Conservation (phyloP, 2,113 vertebrate genomes). For the Oryzias celebensis region DNA sequence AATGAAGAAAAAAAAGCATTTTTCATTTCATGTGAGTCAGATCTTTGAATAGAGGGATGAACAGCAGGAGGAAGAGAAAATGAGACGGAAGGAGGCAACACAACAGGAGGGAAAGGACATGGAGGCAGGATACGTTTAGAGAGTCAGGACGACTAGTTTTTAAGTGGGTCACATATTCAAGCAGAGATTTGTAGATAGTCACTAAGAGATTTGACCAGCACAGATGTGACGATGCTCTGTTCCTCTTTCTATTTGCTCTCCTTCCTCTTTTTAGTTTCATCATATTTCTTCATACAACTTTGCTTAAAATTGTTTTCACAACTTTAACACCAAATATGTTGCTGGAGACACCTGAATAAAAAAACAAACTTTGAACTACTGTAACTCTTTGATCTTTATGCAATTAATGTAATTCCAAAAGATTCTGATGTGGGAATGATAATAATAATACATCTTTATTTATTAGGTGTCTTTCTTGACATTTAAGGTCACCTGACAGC, state of each 20-base stretch:
- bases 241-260: not conserved
- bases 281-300: no score
- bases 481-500: no score
- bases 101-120: constrained; percentile 2
- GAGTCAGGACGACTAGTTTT: constrained; percentile 35
- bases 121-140: constrained; percentile 15
- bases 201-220: constrained; percentile 34
- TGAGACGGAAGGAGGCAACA: constrained; percentile 7
- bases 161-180: constrained; percentile 44
- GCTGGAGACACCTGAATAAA: no score
- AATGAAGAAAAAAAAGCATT: not conserved
- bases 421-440: no score
- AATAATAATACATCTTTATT: no score
- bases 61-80: not conserved
- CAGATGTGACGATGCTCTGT: constrained; percentile 41
- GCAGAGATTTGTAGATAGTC: constrained; percentile 7
- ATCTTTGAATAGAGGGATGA: constrained; percentile 3
- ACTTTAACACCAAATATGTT: no score
- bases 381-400: no score
- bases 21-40: constrained; percentile 4
- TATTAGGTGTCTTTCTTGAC: no score
- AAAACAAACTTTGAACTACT: no score
- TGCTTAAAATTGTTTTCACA: no score
- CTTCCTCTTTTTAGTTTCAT: not conserved
- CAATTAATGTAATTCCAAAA: no score